Conservation (phyloP, 2,113 vertebrate genomes). For the Varanus komodoensis region DNA sequence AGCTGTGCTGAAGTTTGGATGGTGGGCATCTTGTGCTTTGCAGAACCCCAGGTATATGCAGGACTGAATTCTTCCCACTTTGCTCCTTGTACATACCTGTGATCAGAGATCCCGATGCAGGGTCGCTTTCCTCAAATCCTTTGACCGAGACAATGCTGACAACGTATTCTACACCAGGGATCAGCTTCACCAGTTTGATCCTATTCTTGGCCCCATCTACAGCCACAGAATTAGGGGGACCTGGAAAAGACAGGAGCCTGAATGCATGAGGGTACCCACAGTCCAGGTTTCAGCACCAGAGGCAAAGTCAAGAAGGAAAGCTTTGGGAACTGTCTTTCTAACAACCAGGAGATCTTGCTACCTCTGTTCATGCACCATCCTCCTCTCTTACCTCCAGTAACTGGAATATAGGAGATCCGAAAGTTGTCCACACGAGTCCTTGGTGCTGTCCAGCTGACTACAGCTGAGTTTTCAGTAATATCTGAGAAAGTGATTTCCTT, state of each 20-base stretch:
- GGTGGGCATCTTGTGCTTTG: not conserved
- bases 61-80: fast-evolving
- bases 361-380: too few relatives aligned
- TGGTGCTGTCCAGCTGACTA: constrained; percentile 88
- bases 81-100: constrained; percentile 81
- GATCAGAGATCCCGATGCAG: constrained; percentile 85
- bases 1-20: not conserved
- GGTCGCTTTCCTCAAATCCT: constrained; percentile 91
- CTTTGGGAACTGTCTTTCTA: not conserved
- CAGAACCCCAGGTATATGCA: not conserved
- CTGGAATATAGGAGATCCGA: constrained; percentile 85
- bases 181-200: constrained; percentile 83
- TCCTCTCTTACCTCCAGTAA: constrained; percentile 85
- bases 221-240: constrained; percentile 79
- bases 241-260: constrained; percentile 67
- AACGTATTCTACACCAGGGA: constrained; percentile 87
- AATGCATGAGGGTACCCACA: not conserved
- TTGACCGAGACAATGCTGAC: constrained; percentile 89
- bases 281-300: not conserved
- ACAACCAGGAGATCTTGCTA: not conserved
- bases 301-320: not conserved
- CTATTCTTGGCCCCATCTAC: constrained; percentile 84
- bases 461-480: constrained; percentile 89
- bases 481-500: constrained; percentile 92
- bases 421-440: constrained; percentile 85